Evolutionary conservation across 1,140 invertebrate species (phyloP).

Genomic region (Sycophila sp.): DNA sequence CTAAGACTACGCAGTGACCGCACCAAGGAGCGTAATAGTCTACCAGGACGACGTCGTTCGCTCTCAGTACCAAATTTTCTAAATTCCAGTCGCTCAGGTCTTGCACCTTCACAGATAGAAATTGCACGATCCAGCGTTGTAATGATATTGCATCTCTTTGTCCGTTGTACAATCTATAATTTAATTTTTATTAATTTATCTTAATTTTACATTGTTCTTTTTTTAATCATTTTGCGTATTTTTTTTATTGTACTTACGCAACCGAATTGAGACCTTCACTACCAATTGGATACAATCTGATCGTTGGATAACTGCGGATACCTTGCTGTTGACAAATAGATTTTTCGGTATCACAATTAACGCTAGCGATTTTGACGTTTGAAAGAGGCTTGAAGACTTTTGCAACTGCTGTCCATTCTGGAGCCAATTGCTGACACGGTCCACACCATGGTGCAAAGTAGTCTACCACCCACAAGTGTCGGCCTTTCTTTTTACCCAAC

Average conservation of each 20-base stretch:
- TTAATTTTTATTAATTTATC: slow-evolving; percentile 29
- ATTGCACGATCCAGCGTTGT: slow-evolving; percentile 71
- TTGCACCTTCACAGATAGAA: slow-evolving; percentile 68
- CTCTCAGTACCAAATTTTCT: slow-evolving; percentile 60
- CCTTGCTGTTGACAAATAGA: slow-evolving; percentile 70
- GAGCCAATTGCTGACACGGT: slow-evolving; percentile 73
- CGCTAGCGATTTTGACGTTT: slow-evolving; percentile 72
- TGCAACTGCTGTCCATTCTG: slow-evolving; percentile 72
- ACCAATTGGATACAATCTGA: slow-evolving; percentile 74
- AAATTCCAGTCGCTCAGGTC: slow-evolving; percentile 58
- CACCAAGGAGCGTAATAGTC: slow-evolving; percentile 84
- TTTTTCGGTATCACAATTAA: slow-evolving; percentile 74
- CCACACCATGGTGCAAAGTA: slow-evolving; percentile 78
- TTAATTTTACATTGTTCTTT: slow-evolving; percentile 1
- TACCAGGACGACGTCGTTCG: slow-evolving; percentile 71
- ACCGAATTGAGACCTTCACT: slow-evolving; percentile 63
- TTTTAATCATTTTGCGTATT: no score
- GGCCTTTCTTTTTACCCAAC: slow-evolving; percentile 64
- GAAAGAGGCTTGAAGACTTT: slow-evolving; percentile 59
- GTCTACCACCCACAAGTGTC: slow-evolving; percentile 73
- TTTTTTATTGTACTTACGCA: slow-evolving; percentile 69
- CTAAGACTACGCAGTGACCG: slow-evolving; percentile 76
- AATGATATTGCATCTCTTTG: slow-evolving; percentile 71
- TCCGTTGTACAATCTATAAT: slow-evolving; percentile 70
- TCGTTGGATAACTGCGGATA: slow-evolving; percentile 76